These are phyloP conservation scores for Coelinius sp. DNA, from an alignment of 2,888 invertebrate species.

Conservation along the genomic window DNA sequence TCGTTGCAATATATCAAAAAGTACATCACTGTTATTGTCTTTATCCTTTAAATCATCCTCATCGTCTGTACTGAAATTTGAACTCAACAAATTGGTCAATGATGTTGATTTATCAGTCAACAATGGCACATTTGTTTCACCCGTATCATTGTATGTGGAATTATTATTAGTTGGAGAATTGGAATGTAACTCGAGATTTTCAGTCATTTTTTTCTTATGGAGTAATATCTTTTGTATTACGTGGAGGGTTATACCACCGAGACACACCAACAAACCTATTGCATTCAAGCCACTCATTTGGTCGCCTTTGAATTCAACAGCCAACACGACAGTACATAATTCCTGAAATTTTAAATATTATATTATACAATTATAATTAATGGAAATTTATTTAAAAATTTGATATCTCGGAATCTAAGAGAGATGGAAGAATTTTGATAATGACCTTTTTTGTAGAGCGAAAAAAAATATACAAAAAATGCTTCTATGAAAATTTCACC, in stretches of 20 bases:
- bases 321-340: constrained; percentile 90
- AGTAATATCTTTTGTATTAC: constrained; percentile 79
- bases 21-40: constrained; percentile 71
- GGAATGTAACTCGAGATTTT: constrained; percentile 62
- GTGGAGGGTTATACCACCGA: constrained; percentile 90
- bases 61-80: constrained; percentile 66
- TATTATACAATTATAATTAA: neutral
- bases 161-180: constrained; percentile 56
- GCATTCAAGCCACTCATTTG: constrained; percentile 86
- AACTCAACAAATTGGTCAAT: constrained; percentile 65
- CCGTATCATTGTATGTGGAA: constrained; percentile 57
- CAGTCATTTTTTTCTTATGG: constrained; percentile 55
- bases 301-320: constrained; percentile 90
- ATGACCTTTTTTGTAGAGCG: too few relatives aligned
- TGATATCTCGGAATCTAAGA: too few relatives aligned
- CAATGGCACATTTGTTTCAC: constrained; percentile 63
- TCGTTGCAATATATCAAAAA: constrained; percentile 72
- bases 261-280: constrained; percentile 87
- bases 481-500: too few relatives aligned
- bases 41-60: constrained; percentile 64
- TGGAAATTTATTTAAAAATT: neutral
- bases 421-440: too few relatives aligned
- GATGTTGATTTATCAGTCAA: constrained; percentile 66
- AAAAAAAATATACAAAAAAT: too few relatives aligned
- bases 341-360: constrained; percentile 77